phyloP scores from a whole-genome alignment of 1,140 invertebrate genomes.

The Nasonia longicornis region DNA sequence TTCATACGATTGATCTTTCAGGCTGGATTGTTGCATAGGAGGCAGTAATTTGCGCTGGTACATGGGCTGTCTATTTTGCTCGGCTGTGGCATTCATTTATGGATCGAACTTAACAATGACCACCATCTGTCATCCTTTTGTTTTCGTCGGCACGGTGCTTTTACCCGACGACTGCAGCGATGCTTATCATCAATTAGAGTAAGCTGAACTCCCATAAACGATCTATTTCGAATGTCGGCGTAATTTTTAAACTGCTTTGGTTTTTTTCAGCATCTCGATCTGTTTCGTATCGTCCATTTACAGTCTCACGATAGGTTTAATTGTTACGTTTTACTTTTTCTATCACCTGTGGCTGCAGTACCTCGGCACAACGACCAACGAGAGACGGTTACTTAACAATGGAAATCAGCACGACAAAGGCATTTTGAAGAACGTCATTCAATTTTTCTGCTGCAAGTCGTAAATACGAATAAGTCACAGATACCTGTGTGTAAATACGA shows the following conservation, averaged over 20 bases:
- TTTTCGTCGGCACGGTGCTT: slow-evolving; percentile 73
- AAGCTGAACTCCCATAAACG: slow-evolving; percentile 58
- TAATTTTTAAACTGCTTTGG: slow-evolving; percentile 6
- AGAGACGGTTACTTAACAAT: slow-evolving; percentile 52
- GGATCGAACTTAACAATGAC: slow-evolving; percentile 79
- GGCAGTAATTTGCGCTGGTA: slow-evolving; percentile 75
- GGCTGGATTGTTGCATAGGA: slow-evolving; percentile 81
- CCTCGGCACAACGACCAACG: slow-evolving; percentile 61
- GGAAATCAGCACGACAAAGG: slow-evolving; percentile 53
- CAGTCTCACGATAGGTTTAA: slow-evolving; percentile 61
- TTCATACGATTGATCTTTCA: slow-evolving; percentile 55
- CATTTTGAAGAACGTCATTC: slow-evolving; percentile 55
- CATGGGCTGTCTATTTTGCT: slow-evolving; percentile 72
- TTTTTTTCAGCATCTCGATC: slow-evolving; percentile 63
- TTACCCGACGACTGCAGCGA: slow-evolving; percentile 80
- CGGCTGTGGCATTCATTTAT: slow-evolving; percentile 73
- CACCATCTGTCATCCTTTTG: slow-evolving; percentile 78
- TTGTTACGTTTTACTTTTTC: slow-evolving; percentile 61
- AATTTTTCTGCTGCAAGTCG: slow-evolving; percentile 61
- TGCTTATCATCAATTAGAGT: slow-evolving; percentile 78
- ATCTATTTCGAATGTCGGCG: background rate
- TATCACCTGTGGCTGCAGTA: slow-evolving; percentile 65
- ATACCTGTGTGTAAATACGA: background rate
- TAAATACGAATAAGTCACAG: slow-evolving; percentile 44
- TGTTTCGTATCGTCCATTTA: slow-evolving; percentile 68